Conservation (phyloP, 2,113 vertebrate species). For the Hippopotamus amphibius region DNA sequence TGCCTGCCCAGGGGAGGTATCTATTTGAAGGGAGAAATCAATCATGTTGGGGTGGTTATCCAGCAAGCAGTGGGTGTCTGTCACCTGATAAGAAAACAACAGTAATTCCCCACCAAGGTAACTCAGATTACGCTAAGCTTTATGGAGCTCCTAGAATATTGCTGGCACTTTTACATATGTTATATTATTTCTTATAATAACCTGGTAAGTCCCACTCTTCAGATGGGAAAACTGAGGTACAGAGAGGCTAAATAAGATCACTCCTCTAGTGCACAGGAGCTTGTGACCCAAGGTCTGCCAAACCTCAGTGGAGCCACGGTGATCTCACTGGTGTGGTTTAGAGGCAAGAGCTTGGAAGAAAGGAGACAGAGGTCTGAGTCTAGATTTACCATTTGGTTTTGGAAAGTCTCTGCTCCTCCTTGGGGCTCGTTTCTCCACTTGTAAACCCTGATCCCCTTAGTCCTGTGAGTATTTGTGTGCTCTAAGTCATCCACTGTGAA, state of each 20-base stretch:
- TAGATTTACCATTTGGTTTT: neutral
- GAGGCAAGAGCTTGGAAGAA: neutral
- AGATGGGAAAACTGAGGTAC: conserved; percentile 25
- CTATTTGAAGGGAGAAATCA: neutral
- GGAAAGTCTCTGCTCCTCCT: neutral
- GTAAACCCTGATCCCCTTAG: neutral
- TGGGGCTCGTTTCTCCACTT: neutral
- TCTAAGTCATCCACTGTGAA: neutral
- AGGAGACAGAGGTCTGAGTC: neutral
- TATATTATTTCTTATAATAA: neutral
- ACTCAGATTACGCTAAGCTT: neutral
- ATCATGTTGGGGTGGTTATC: neutral
- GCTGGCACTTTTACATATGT: neutral
- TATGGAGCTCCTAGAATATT: neutral
- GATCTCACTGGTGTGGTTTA: neutral
- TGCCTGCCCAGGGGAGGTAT: neutral
- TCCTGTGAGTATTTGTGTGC: neutral
- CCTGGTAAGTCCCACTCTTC: neutral
- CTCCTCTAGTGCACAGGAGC: accelerated
- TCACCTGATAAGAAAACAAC: neutral
- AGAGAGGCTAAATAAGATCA: neutral
- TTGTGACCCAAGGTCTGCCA: neutral
- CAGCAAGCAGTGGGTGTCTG: neutral
- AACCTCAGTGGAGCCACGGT: accelerated
- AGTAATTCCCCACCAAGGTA: neutral